phyloP scores from a whole-genome alignment of 2,888 invertebrate species.

The Steinernema scapterisci region DNA sequence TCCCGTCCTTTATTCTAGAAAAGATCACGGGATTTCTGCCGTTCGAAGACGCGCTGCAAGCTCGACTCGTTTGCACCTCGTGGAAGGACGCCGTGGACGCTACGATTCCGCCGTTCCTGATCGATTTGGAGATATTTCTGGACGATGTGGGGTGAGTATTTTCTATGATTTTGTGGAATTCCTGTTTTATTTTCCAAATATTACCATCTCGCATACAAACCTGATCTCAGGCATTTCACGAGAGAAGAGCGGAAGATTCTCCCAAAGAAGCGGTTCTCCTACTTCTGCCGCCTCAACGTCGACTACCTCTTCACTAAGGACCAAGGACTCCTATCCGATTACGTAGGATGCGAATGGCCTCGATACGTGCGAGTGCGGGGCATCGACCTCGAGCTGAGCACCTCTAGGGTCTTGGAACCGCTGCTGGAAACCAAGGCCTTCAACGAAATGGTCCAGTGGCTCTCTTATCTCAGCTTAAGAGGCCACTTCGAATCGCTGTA shows the following conservation, averaged over 20 bases:
- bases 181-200: too few species aligned
- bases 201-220: too few species aligned
- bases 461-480: neutral
- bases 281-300: constrained; percentile 9
- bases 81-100: neutral
- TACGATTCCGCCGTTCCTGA: neutral
- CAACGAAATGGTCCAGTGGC: neutral
- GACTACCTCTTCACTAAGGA: constrained; percentile 19
- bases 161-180: too few species aligned
- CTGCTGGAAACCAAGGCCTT: neutral
- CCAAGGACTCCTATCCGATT: neutral
- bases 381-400: constrained; percentile 12
- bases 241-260: neutral
- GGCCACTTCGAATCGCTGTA: neutral
- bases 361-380: constrained; percentile 1
- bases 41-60: constrained; percentile 3
- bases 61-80: neutral
- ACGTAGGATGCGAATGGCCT: neutral
- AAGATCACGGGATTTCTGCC: neutral
- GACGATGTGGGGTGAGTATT: neutral
- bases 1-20: constrained; percentile 11
- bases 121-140: neutral
- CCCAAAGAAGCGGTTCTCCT: neutral
- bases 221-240: neutral
- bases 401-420: neutral